Percentiles rank a stretch among this genome's conserved stretches.
These are phyloP conservation scores for Ibycter americanus DNA, from an alignment of 2,797 vertebrate species.

Conservation along the genomic window DNA sequence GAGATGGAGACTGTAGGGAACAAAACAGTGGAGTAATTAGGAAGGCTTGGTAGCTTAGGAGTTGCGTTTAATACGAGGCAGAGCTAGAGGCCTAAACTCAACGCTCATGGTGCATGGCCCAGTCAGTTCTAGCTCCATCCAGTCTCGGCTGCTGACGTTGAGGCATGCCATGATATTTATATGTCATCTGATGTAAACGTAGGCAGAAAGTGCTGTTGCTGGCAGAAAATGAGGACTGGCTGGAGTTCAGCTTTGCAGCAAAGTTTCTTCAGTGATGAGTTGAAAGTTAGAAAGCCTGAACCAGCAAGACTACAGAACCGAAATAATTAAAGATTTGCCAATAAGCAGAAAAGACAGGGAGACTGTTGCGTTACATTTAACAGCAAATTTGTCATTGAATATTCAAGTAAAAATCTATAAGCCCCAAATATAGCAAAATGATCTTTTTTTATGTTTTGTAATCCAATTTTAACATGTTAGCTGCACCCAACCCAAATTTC, in stretches of 20 bases:
- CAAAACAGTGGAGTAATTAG: background rate
- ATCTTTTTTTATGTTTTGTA: background rate
- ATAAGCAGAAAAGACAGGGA: background rate
- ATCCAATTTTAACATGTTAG: background rate
- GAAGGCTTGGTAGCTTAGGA: background rate
- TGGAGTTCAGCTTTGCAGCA: background rate
- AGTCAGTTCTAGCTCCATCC: background rate
- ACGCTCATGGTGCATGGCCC: background rate
- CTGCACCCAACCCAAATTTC: background rate
- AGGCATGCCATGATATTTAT: background rate
- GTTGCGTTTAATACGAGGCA: background rate
- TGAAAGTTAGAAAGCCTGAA: background rate
- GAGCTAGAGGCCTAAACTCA: background rate
- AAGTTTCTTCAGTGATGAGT: background rate
- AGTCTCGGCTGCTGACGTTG: accelerated
- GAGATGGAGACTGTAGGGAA: background rate
- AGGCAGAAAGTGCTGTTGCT: background rate
- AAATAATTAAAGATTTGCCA: background rate
- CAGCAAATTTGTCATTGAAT: background rate
- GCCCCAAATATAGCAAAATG: background rate
- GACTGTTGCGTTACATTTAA: background rate
- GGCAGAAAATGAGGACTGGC: background rate
- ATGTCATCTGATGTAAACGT: background rate
- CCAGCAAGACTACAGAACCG: background rate
- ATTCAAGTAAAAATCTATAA: background rate